Base-by-base conservation (phyloP, 2,797 vertebrate species). In the Pteropus rufus region DNA sequence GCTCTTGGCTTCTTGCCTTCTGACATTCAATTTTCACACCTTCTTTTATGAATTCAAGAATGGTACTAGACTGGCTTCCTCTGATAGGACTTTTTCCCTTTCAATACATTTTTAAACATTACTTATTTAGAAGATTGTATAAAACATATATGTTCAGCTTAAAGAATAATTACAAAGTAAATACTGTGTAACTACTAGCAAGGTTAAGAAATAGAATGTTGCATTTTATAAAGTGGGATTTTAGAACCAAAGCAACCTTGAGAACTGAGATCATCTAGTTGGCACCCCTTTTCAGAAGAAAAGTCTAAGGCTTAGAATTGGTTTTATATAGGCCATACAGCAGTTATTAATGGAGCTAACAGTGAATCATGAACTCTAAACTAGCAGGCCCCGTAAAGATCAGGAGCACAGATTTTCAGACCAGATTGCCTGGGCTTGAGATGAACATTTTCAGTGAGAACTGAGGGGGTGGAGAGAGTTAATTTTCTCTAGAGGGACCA, bases 31-130 rank as follows among this genome's bases (percentile, higher is more conserved):
- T 95, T 85, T 81, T 97, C 79, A 91, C 95, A 94, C 91, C 54
- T 88, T 89, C 82, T 93, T 96, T 98, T 95, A 81, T 95, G 89
- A 97, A 97, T 93, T 97, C 84, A 84, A 93, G 96, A 86, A 72
- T 97, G 88, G 73, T 69, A 94, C 26, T 80, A 95, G 62, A 90
- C 97, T 94, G 18, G 94, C 73, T 97, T 97, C 82, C 73, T 97
- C 82, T 81, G 88, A 80, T 79, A 89, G 65, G 39, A 75, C 39
- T 75, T 96, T 92, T 81, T 9, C 54, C 60, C 21, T 96, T 92
- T 94, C 81, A 96, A 92, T 69, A 93, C 86, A 95, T 86, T 95
- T 96, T 95, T 69, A 94, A 96, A 64, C 23, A 73, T 94, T 95
- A 46, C 41, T 60, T 93, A 92, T 95, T 96, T 97, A 84, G 69